These are phyloP conservation scores for Trissonchulus latispiculum DNA, from an alignment of 2,888 invertebrate species.

Conservation along the genomic window DNA sequence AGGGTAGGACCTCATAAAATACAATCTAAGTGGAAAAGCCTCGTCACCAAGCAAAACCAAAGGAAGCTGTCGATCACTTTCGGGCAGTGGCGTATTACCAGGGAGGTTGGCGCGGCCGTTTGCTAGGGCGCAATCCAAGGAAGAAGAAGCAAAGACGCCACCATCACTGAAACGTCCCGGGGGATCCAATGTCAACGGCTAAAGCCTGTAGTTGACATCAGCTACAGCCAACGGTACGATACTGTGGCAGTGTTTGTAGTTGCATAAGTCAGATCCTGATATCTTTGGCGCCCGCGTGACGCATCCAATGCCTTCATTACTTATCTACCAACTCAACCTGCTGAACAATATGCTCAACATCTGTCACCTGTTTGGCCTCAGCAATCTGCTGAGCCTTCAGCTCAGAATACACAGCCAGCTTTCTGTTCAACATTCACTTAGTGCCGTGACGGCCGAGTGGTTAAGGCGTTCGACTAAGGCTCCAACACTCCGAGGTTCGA, in stretches of 20 bases:
- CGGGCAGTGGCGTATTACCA: neutral
- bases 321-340: too few relatives aligned
- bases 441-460: too few relatives aligned
- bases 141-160: neutral
- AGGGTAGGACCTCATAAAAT: too few relatives aligned
- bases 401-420: too few relatives aligned
- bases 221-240: neutral
- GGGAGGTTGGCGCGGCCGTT: neutral
- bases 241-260: neutral
- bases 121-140: neutral
- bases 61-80: neutral
- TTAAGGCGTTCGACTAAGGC: too few relatives aligned
- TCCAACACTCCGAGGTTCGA: too few relatives aligned
- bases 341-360: too few relatives aligned
- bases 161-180: neutral
- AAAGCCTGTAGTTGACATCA: neutral
- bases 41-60: neutral
- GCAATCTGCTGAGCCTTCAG: too few relatives aligned
- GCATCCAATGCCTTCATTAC: too few relatives aligned
- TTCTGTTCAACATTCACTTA: too few relatives aligned
- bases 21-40: neutral
- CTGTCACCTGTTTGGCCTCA: too few relatives aligned
- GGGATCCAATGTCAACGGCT: neutral
- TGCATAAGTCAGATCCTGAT: neutral
- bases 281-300: too few relatives aligned